These are phyloP conservation scores for Hydrolagus colliei DNA, from an alignment of 2,797 vertebrate species.

Conservation along the genomic window DNA sequence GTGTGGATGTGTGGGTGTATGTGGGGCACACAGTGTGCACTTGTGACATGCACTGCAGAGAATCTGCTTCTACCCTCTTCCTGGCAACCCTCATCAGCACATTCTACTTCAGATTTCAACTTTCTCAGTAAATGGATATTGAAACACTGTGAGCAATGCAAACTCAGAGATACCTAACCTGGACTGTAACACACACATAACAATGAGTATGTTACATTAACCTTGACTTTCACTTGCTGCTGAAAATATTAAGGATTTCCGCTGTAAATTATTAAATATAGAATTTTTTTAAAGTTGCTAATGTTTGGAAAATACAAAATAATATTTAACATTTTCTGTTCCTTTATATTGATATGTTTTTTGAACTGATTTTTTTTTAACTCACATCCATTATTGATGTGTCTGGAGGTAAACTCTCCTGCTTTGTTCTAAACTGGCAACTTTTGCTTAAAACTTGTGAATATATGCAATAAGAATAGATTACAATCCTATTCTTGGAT, in stretches of 20 bases:
- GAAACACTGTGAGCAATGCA: constrained; percentile 22
- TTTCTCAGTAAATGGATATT: constrained; percentile 7
- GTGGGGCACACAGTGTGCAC: constrained; percentile 55
- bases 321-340: constrained; percentile 77
- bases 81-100: constrained; percentile 9
- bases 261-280: constrained; percentile 76
- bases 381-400: constrained; percentile 33
- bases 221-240: constrained; percentile 67
- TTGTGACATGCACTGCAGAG: constrained; percentile 60
- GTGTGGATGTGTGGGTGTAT: neutral
- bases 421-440: constrained; percentile 69
- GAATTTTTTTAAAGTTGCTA: constrained; percentile 48
- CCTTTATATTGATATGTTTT: constrained; percentile 71
- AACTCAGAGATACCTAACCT: constrained; percentile 18
- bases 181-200: constrained; percentile 49
- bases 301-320: constrained; percentile 68
- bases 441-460: constrained; percentile 62
- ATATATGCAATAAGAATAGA: constrained; percentile 52
- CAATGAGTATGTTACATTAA: constrained; percentile 39
- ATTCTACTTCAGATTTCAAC: constrained; percentile 30
- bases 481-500: constrained; percentile 64
- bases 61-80: constrained; percentile 46
- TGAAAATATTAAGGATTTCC: constrained; percentile 66
- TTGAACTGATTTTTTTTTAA: constrained; percentile 56
- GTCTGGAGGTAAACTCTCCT: constrained; percentile 58